A percentile compares a stretch with the other conserved stretches of the same genome.
These are phyloP conservation scores for Mus minutoides DNA, from an alignment of 2,797 vertebrate species.

Conservation along the genomic window DNA sequence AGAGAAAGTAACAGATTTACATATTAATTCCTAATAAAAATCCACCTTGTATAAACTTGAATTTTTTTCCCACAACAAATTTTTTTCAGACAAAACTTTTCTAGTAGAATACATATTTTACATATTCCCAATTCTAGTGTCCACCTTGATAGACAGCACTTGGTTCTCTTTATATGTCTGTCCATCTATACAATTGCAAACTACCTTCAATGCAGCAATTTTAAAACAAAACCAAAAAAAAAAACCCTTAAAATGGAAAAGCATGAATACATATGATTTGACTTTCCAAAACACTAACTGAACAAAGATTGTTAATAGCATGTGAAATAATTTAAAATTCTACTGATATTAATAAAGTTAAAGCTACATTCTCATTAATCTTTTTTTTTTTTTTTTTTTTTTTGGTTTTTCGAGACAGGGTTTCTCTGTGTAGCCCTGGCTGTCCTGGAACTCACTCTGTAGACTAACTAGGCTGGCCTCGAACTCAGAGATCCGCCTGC, in stretches of 20 bases:
- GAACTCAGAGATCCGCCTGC: too few species aligned
- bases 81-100: not conserved
- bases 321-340: constrained; percentile 38
- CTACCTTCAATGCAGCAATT: not conserved
- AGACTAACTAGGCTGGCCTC: too few species aligned
- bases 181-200: not conserved
- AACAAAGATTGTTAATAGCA: constrained; percentile 3
- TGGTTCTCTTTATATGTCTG: not conserved
- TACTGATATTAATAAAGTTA: not conserved
- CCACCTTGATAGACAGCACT: constrained; percentile 14
- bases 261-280: not conserved
- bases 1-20: not conserved
- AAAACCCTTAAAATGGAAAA: not conserved
- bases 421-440: too few species aligned
- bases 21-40: constrained; percentile 17
- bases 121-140: not conserved
- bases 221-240: too few species aligned
- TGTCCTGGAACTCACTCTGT: too few species aligned
- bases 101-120: not conserved
- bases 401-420: too few species aligned
- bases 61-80: not conserved
- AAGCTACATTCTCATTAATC: not conserved
- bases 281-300: constrained; percentile 9
- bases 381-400: not conserved
- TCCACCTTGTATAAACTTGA: not conserved